phyloP scores from a whole-genome alignment of 2,888 invertebrate species.

The Epinotia demarniana region DNA sequence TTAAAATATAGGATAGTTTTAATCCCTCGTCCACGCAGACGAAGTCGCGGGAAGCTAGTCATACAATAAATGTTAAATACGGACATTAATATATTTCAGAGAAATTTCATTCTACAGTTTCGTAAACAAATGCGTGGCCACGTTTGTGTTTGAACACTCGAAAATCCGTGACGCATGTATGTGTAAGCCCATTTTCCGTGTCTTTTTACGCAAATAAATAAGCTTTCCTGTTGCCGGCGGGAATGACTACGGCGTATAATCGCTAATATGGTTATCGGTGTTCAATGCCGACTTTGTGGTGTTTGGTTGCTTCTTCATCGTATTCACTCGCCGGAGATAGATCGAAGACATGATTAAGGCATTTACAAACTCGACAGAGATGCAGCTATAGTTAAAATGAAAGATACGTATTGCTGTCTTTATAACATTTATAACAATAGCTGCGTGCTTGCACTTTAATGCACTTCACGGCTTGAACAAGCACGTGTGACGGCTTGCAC shows the following conservation, averaged over 20 bases:
- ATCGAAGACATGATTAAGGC: neutral
- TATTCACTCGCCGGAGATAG: neutral
- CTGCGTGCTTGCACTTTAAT: too few species aligned
- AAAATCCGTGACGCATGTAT: slow-evolving; percentile 36
- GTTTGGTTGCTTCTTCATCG: slow-evolving; percentile 12
- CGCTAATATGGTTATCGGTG: slow-evolving; percentile 47
- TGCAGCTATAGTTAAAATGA: too few species aligned
- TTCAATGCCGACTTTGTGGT: slow-evolving; percentile 6
- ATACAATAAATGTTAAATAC: too few species aligned
- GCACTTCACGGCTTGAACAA: too few species aligned
- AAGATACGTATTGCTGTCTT: too few species aligned
- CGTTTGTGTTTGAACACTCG: neutral
- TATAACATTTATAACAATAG: too few species aligned
- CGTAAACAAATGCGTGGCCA: neutral
- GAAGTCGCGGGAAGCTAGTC: too few species aligned
- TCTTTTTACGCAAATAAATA: slow-evolving; percentile 48
- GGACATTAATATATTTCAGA: neutral
- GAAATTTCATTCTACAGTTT: neutral
- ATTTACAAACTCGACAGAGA: neutral
- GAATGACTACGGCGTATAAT: slow-evolving; percentile 32
- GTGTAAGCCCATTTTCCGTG: slow-evolving; percentile 35
- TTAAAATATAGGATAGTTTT: too few species aligned
- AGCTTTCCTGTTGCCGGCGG: slow-evolving; percentile 42
- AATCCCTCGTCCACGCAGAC: too few species aligned
- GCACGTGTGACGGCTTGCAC: too few species aligned